phyloP scores from a whole-genome alignment of 1,140 invertebrate genomes.

The Scaptodrosophila lebanonensis region DNA sequence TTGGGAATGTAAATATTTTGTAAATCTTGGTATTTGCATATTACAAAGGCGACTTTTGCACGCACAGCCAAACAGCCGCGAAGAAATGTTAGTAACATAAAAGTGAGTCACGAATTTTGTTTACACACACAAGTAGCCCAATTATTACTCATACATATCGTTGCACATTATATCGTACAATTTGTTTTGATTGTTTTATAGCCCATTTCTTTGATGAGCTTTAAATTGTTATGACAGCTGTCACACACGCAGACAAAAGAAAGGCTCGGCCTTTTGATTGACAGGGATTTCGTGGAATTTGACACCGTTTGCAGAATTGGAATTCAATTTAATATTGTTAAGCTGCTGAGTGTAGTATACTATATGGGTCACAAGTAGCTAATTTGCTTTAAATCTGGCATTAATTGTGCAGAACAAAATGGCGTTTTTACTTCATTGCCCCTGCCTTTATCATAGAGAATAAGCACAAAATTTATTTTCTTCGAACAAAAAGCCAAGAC shows the following conservation, averaged over 20 bases:
- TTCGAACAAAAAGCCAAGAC: too few relatives aligned
- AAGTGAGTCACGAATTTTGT: constrained; percentile 23
- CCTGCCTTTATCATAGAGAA: too few relatives aligned
- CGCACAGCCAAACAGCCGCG: constrained; percentile 18
- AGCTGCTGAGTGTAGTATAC: too few relatives aligned
- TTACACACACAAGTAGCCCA: constrained; percentile 19
- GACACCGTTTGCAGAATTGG: not conserved
- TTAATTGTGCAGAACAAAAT: too few relatives aligned
- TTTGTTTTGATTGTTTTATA: constrained; percentile 32
- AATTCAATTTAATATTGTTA: not conserved
- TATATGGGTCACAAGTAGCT: too few relatives aligned
- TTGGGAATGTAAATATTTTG: constrained; percentile 23
- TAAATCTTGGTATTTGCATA: constrained; percentile 29
- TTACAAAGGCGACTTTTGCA: constrained; percentile 32
- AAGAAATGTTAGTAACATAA: constrained; percentile 39
- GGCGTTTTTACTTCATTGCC: too few relatives aligned
- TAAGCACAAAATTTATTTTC: too few relatives aligned
- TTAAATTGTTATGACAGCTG: constrained; percentile 68
- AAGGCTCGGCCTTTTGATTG: not conserved
- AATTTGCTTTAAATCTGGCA: too few relatives aligned
- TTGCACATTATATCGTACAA: constrained; percentile 49
- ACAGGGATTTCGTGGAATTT: not conserved
- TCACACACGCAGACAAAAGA: constrained; percentile 6
- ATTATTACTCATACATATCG: constrained; percentile 36
- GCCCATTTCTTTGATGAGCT: constrained; percentile 40